A percentile compares a stretch with the other conserved stretches of the same genome.
phyloP scores from a whole-genome alignment of 2,888 invertebrate species.

The Tanytarsus gracilentus region DNA sequence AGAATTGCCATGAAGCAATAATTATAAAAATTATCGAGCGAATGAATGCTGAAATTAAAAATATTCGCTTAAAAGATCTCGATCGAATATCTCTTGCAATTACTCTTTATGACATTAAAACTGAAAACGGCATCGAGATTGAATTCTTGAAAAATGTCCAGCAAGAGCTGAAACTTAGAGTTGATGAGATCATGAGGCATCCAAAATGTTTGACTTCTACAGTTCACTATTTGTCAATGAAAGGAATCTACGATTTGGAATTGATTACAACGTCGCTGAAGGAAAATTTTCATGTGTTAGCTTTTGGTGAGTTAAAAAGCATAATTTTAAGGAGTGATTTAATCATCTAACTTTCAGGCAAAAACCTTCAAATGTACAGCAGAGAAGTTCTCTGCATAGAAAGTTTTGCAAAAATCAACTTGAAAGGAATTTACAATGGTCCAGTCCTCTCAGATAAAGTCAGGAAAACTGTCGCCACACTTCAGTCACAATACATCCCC shows the following conservation, averaged over 20 bases:
- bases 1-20: constrained; percentile 44
- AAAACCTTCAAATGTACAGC: constrained; percentile 37
- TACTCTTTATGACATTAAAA: constrained; percentile 52
- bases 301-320: constrained; percentile 45
- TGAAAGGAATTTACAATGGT: constrained; percentile 45
- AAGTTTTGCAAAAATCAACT: constrained; percentile 44
- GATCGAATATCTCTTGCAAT: constrained; percentile 58
- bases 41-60: constrained; percentile 44
- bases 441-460: constrained; percentile 46
- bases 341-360: constrained; percentile 28
- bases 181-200: constrained; percentile 49
- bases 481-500: constrained; percentile 52
- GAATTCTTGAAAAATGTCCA: constrained; percentile 45
- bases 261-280: constrained; percentile 51
- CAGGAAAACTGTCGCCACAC: constrained; percentile 49
- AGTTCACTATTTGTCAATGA: constrained; percentile 51
- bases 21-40: constrained; percentile 47
- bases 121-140: constrained; percentile 44
- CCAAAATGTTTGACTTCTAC: constrained; percentile 53
- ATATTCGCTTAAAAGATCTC: constrained; percentile 60
- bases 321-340: constrained; percentile 16
- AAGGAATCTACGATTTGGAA: constrained; percentile 50
- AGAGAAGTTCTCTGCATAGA: constrained; percentile 57
- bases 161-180: constrained; percentile 47
- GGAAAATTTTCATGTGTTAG: constrained; percentile 48